Evolutionary conservation across 2,113 vertebrate genomes (phyloP).

Genomic region (Desmodus rotundus): DNA sequence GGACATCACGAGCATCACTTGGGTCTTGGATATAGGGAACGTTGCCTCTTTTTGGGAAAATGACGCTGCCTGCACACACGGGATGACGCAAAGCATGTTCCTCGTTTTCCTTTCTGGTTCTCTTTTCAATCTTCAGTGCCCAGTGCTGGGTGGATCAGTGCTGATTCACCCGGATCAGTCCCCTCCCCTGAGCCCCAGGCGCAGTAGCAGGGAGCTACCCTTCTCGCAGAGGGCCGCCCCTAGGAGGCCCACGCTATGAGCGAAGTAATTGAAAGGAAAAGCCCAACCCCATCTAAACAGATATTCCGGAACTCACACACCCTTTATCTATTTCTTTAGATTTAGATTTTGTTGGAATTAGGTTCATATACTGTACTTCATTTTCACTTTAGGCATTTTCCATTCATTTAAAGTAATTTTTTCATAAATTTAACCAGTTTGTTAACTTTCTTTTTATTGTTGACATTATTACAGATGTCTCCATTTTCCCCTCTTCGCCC

Average conservation of each 20-base stretch:
- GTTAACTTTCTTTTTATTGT: no score
- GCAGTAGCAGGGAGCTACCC: not conserved
- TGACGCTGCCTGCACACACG: not conserved
- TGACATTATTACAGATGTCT: no score
- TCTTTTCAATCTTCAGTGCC: not conserved
- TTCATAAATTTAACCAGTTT: not conserved
- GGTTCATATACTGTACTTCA: not conserved
- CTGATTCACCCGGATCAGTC: not conserved
- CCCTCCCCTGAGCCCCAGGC: not conserved
- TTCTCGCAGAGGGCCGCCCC: not conserved
- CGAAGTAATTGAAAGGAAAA: not conserved
- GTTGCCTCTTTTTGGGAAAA: not conserved
- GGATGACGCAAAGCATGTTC: not conserved
- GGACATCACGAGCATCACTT: not conserved
- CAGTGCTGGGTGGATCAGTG: not conserved
- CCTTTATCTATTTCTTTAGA: not conserved
- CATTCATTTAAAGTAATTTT: not conserved
- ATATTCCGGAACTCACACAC: not conserved
- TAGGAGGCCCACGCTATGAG: not conserved
- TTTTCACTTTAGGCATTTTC: not conserved
- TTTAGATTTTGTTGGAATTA: not conserved
- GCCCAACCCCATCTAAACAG: not conserved
- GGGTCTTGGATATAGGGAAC: not conserved
- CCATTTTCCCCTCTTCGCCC: no score
- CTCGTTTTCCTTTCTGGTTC: not conserved